Percentiles rank a stretch among this genome's conserved stretches.
These are phyloP conservation scores for Lochmaea crataegi DNA, from an alignment of 2,888 invertebrate genomes.

Conservation along the genomic window DNA sequence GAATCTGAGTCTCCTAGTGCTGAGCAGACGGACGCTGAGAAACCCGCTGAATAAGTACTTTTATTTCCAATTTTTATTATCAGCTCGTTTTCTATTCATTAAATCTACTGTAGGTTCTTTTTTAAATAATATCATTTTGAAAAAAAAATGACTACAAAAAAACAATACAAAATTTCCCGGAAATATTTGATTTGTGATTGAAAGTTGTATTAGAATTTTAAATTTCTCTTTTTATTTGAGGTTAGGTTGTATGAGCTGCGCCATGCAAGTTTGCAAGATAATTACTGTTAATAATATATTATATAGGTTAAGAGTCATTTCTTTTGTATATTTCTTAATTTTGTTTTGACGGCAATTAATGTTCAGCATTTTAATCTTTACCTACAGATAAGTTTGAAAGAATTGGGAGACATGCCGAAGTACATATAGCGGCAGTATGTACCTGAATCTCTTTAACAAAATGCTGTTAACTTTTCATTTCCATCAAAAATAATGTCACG, in stretches of 20 bases:
- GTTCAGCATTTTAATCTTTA: slow-evolving; percentile 40
- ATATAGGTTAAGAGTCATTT: slow-evolving; percentile 50
- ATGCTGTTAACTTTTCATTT: slow-evolving; percentile 31
- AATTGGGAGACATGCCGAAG: slow-evolving; percentile 47
- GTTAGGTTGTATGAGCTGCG: slow-evolving; percentile 43
- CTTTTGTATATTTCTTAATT: slow-evolving; percentile 49
- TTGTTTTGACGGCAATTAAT: slow-evolving; percentile 44
- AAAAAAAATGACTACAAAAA: slow-evolving; percentile 44
- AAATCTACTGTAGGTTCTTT: slow-evolving; percentile 52
- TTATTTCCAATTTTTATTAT: slow-evolving; percentile 45
- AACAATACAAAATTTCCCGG: slow-evolving; percentile 42
- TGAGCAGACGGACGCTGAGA: slow-evolving; percentile 56
- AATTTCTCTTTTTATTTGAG: slow-evolving; percentile 25
- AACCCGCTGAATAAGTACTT: slow-evolving; percentile 59
- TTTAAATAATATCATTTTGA: slow-evolving; percentile 46
- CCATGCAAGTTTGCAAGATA: slow-evolving; percentile 43
- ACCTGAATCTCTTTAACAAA: slow-evolving; percentile 57
- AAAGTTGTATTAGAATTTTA: slow-evolving; percentile 39
- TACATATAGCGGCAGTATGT: slow-evolving; percentile 61
- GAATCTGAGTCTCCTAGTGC: slow-evolving; percentile 52
- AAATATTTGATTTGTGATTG: slow-evolving; percentile 45
- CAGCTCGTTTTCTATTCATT: slow-evolving; percentile 50
- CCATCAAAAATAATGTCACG: slow-evolving; percentile 9
- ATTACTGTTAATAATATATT: slow-evolving; percentile 49
- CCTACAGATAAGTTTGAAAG: slow-evolving; percentile 44